A percentile compares a stretch with the other conserved stretches of the same genome.
Conservation (phyloP, 2,113 vertebrate species). For the Narcine bancroftii region DNA sequence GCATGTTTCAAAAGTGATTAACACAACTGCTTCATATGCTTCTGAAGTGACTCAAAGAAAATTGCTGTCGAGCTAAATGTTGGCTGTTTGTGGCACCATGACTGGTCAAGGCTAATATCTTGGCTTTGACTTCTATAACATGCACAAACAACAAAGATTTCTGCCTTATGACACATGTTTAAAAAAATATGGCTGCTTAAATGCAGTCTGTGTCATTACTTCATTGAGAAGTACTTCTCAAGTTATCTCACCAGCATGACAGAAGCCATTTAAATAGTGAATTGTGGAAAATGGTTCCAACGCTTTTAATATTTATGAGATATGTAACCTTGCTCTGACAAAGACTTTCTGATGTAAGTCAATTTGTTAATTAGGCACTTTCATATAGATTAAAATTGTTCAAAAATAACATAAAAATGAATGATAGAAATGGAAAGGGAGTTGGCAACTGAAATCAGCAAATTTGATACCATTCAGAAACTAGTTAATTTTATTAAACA, state of each 20-base stretch:
- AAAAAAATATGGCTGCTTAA: neutral
- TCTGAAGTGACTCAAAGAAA: too few species aligned
- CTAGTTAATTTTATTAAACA: neutral
- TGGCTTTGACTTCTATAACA: neutral
- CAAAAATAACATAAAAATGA: slow-evolving; percentile 31
- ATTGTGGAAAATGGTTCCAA: slow-evolving; percentile 10
- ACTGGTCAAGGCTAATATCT: too few species aligned
- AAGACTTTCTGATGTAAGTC: slow-evolving; percentile 30
- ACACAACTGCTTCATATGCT: too few species aligned
- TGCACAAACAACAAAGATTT: neutral
- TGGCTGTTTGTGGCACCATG: too few species aligned
- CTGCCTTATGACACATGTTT: neutral
- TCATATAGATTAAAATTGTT: slow-evolving; percentile 25
- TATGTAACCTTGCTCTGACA: slow-evolving; percentile 27
- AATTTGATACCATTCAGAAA: neutral
- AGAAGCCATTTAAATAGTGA: slow-evolving; percentile 16
- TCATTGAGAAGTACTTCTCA: neutral
- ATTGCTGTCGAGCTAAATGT: too few species aligned
- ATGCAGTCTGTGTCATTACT: neutral
- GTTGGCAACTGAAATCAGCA: neutral
- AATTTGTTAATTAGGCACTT: slow-evolving; percentile 30
- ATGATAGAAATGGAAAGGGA: neutral
- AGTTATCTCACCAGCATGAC: neutral
- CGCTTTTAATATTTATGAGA: slow-evolving; percentile 22
- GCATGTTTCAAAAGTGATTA: too few species aligned